A percentile compares a stretch with the other conserved stretches of the same genome.
phyloP scores from a whole-genome alignment of 2,113 vertebrate species.

The Pyxicephalus adspersus region DNA sequence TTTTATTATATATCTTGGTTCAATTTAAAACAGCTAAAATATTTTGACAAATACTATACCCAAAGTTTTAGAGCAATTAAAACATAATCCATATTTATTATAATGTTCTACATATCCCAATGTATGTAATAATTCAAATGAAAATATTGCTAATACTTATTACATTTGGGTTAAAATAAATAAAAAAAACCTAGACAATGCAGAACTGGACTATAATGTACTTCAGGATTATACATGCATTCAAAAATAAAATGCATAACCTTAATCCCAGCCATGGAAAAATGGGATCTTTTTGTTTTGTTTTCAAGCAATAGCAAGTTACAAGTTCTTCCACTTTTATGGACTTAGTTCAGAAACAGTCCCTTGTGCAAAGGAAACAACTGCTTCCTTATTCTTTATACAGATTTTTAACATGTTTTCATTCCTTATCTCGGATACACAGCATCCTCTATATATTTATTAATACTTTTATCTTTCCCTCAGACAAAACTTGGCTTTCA shows the following conservation, averaged over 20 bases:
- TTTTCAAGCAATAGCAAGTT: slow-evolving; percentile 7
- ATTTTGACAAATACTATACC: too few relatives aligned
- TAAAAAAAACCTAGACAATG: too few relatives aligned
- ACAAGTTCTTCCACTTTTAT: slow-evolving; percentile 2
- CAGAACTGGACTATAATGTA: too few relatives aligned
- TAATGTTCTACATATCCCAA: too few relatives aligned
- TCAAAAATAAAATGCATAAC: background rate
- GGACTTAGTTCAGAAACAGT: slow-evolving; percentile 34
- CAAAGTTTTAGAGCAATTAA: too few relatives aligned
- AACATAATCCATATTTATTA: too few relatives aligned
- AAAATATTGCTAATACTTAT: too few relatives aligned
- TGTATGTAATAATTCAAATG: too few relatives aligned
- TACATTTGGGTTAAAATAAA: too few relatives aligned
- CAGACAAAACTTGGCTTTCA: slow-evolving; percentile 1
- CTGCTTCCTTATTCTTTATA: slow-evolving; percentile 53
- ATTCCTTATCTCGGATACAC: slow-evolving; percentile 49
- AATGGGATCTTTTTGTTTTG: background rate
- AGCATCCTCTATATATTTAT: slow-evolving; percentile 44
- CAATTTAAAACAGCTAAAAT: too few relatives aligned
- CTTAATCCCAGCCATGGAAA: background rate
- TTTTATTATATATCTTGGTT: too few relatives aligned
- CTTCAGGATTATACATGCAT: too few relatives aligned
- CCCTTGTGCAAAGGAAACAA: slow-evolving; percentile 40
- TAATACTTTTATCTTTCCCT: slow-evolving; percentile 26
- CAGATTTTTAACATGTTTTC: slow-evolving; percentile 24